phyloP scores from a whole-genome alignment of 2,113 vertebrate species.

The Phainopepla nitens region DNA sequence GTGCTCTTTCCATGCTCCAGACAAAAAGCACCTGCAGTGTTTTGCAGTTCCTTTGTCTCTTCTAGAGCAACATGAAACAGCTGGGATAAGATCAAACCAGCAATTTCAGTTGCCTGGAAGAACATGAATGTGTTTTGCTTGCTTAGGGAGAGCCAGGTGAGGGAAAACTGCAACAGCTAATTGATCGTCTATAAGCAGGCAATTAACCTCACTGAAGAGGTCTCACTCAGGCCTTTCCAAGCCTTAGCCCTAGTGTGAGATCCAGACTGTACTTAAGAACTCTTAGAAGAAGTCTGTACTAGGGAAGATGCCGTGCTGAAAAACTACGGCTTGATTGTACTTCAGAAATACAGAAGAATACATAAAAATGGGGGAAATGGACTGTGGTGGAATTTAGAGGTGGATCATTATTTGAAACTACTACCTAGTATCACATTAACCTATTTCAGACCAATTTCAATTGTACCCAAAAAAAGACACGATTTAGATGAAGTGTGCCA shows the following conservation, averaged over 20 bases:
- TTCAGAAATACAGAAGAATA: neutral
- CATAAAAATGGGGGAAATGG: neutral
- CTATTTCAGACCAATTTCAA: neutral
- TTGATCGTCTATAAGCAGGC: neutral
- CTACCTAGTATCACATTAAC: neutral
- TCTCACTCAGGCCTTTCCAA: neutral
- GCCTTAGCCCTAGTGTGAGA: neutral
- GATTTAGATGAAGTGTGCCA: neutral
- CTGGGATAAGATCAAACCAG: neutral
- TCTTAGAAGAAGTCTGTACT: neutral
- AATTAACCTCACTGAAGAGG: neutral
- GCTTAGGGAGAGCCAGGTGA: neutral
- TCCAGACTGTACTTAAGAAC: neutral
- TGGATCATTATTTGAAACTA: neutral
- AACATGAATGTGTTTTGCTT: neutral
- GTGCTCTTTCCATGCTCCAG: neutral
- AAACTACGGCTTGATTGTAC: neutral
- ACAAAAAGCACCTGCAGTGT: neutral
- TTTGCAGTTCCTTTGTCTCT: neutral
- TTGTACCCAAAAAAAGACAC: neutral
- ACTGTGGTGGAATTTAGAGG: neutral
- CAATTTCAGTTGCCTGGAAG: neutral
- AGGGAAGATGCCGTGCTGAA: neutral
- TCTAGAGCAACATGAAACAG: neutral
- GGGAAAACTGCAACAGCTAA: neutral